These are phyloP conservation scores for Epinotia demarniana DNA, from an alignment of 2,888 invertebrate species.

Conservation along the genomic window DNA sequence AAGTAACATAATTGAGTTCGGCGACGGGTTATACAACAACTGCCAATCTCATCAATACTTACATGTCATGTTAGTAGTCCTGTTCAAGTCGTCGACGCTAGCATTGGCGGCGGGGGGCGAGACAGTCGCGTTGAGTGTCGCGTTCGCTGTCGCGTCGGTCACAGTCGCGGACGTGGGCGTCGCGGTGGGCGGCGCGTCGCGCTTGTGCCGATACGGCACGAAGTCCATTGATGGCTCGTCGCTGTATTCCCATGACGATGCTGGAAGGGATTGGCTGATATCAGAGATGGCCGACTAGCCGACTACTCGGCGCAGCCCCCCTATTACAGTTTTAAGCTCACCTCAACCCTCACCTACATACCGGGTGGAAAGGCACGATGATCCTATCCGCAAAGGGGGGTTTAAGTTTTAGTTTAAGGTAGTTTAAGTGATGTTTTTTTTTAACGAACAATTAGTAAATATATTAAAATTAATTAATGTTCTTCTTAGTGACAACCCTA, in stretches of 20 bases:
- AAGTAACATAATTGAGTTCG: too few species aligned
- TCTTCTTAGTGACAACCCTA: too few species aligned
- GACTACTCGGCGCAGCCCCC: too few species aligned
- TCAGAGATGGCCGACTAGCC: neutral
- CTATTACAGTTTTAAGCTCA: too few species aligned
- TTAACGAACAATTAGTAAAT: too few species aligned
- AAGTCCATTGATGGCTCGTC: neutral
- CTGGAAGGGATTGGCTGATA: neutral
- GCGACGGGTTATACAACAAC: too few species aligned
- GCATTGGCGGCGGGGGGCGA: neutral
- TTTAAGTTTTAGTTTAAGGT: too few species aligned
- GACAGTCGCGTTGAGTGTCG: neutral
- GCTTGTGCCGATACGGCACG: slow-evolving; percentile 13
- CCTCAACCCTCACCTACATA: too few species aligned
- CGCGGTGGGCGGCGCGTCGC: neutral
- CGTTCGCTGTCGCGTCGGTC: neutral
- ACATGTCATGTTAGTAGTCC: slow-evolving; percentile 14
- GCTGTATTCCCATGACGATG: slow-evolving; percentile 23
- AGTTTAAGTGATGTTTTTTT: too few species aligned
- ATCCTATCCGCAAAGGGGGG: too few species aligned
- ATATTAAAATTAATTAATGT: too few species aligned
- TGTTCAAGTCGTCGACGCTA: neutral
- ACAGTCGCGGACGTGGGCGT: neutral
- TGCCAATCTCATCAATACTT: neutral
- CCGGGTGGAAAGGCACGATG: too few species aligned